phyloP scores from a whole-genome alignment of 2,113 vertebrate species.

The Mystacornis crossleyi region DNA sequence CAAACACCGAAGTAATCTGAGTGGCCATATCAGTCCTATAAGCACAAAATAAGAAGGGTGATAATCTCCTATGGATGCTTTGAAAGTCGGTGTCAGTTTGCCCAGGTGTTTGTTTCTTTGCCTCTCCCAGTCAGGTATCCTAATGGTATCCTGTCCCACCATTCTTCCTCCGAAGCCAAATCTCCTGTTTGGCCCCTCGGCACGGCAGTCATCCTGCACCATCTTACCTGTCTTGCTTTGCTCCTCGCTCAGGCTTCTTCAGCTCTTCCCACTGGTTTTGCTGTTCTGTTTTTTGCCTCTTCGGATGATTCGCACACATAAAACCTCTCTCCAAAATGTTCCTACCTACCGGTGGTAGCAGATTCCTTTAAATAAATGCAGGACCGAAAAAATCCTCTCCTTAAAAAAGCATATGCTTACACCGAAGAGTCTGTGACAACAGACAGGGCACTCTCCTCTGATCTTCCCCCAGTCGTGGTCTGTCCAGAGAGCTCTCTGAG shows the following conservation, averaged over 20 bases:
- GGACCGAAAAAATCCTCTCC: neutral
- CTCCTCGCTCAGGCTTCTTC: neutral
- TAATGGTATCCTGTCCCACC: neutral
- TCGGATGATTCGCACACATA: fast-evolving
- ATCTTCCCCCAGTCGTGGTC: neutral
- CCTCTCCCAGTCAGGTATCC: neutral
- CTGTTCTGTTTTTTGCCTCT: neutral
- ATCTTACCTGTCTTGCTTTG: neutral
- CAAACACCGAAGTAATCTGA: neutral
- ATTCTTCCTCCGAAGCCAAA: neutral
- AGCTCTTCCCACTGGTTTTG: neutral
- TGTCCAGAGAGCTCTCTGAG: neutral
- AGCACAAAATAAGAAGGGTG: neutral
- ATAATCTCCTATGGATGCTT: neutral
- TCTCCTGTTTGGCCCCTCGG: neutral
- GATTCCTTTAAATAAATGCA: neutral
- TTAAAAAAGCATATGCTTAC: neutral
- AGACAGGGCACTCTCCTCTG: neutral
- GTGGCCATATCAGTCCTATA: neutral
- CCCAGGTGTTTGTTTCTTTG: neutral
- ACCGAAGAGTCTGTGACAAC: neutral
- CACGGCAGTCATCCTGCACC: neutral
- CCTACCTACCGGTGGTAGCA: neutral
- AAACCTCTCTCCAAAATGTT: neutral
- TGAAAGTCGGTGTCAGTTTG: neutral